A percentile compares a stretch with the other conserved stretches of the same genome.
Conservation (phyloP, 1,140 invertebrate species). For the Caerostris darwini region DNA sequence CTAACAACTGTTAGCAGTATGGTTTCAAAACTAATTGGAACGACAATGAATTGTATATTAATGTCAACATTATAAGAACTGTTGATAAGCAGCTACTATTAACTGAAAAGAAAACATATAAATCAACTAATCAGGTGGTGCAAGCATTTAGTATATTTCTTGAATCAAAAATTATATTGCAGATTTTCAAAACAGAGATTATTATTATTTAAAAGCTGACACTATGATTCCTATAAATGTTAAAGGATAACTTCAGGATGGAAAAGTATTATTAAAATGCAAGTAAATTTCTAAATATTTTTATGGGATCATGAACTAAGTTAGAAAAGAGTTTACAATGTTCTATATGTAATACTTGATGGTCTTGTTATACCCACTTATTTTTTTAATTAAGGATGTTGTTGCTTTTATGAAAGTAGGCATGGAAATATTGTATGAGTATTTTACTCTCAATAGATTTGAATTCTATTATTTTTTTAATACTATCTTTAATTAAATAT, state of each 20-base stretch:
- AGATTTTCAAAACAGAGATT: conserved; percentile 22
- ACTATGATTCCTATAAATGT: conserved; percentile 45
- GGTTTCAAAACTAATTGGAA: background rate
- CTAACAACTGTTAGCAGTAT: background rate
- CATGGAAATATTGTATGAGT: background rate
- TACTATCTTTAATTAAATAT: no score
- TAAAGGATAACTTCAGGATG: conserved; percentile 8
- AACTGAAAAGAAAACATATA: background rate
- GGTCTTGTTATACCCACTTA: background rate
- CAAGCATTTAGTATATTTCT: conserved; percentile 51
- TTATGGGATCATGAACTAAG: conserved; percentile 9
- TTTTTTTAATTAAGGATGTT: conserved; percentile 2
- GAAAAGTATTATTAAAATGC: conserved; percentile 3
- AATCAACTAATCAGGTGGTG: conserved; percentile 29
- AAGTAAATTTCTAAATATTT: conserved; percentile 58
- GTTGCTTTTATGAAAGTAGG: background rate
- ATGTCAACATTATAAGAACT: background rate
- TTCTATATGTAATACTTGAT: background rate
- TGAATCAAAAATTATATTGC: conserved; percentile 67
- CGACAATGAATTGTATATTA: background rate
- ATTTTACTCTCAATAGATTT: background rate
- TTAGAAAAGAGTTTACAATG: background rate
- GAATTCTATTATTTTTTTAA: no score
- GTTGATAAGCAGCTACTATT: conserved; percentile 46
- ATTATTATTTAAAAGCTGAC: background rate